These are phyloP conservation scores for Apoda limacodes DNA, from an alignment of 2,888 invertebrate genomes.

Conservation along the genomic window DNA sequence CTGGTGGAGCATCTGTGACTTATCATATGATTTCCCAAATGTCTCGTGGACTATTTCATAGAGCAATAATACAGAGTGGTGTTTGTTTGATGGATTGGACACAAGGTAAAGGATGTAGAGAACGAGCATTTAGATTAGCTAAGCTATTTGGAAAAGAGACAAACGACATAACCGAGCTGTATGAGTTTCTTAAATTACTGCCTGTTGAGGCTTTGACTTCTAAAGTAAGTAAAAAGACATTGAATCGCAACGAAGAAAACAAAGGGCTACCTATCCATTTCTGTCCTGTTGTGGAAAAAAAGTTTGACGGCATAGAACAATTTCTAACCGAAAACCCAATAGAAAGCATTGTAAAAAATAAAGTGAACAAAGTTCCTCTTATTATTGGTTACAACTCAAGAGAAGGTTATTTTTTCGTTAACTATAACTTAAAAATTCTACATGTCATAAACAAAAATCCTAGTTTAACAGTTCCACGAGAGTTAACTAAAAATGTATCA, in stretches of 20 bases:
- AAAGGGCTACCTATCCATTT: slow-evolving; percentile 38
- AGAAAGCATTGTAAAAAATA: slow-evolving; percentile 27
- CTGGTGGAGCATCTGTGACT: slow-evolving; percentile 43
- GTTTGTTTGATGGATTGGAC: slow-evolving; percentile 38
- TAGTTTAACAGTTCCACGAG: slow-evolving; percentile 32
- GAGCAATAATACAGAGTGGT: slow-evolving; percentile 49
- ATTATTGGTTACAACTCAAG: slow-evolving; percentile 39
- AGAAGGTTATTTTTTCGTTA: slow-evolving; percentile 33
- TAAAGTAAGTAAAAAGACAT: slow-evolving; percentile 24
- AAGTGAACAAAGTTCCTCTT: slow-evolving; percentile 32
- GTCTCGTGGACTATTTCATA: slow-evolving; percentile 46
- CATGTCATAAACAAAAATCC: slow-evolving; percentile 28
- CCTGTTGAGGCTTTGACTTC: slow-evolving; percentile 31
- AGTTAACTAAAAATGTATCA: slow-evolving; percentile 27
- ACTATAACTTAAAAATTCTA: slow-evolving; percentile 26
- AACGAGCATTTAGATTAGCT: slow-evolving; percentile 35
- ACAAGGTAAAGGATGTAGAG: slow-evolving; percentile 24
- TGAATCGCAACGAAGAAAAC: slow-evolving; percentile 32
- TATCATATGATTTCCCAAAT: slow-evolving; percentile 48
- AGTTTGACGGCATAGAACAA: slow-evolving; percentile 27
- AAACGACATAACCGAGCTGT: slow-evolving; percentile 28
- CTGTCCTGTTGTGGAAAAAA: slow-evolving; percentile 38
- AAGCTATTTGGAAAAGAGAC: slow-evolving; percentile 39
- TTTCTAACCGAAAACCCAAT: slow-evolving; percentile 35
- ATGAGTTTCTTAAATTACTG: slow-evolving; percentile 30